Conservation (phyloP, 2,797 vertebrate genomes). For the Coracias cyanogaster region DNA sequence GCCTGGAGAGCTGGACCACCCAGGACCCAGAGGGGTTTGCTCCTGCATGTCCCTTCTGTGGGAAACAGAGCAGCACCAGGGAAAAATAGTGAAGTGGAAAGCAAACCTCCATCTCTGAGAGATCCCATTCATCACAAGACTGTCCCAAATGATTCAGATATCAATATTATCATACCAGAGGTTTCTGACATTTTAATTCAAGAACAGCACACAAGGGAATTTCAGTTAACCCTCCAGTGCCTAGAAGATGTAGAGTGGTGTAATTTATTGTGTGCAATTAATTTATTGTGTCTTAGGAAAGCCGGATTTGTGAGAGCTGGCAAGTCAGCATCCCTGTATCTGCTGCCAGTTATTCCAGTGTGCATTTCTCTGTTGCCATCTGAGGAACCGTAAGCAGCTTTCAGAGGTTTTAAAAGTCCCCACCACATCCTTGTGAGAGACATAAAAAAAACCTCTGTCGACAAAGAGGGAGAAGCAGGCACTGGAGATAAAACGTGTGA, state of each 20-base stretch:
- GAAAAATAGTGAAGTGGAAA: neutral
- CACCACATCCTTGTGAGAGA: neutral
- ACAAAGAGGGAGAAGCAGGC: neutral
- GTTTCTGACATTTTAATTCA: neutral
- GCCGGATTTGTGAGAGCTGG: neutral
- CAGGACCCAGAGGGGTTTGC: rapidly evolving
- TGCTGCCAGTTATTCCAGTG: neutral
- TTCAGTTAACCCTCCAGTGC: neutral
- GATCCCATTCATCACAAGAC: neutral
- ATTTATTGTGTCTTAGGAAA: neutral
- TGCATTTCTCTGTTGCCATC: neutral
- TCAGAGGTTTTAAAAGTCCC: neutral
- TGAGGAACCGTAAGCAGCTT: neutral
- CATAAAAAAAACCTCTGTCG: neutral
- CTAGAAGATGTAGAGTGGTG: neutral
- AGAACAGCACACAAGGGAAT: neutral
- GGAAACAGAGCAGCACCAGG: neutral
- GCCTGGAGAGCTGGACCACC: neutral
- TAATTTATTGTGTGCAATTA: neutral
- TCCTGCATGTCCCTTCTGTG: neutral
- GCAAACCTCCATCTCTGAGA: rapidly evolving
- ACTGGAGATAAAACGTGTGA: neutral
- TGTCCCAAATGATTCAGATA: neutral
- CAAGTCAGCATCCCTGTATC: neutral
- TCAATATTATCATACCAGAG: neutral